A percentile compares a stretch with the other conserved stretches of the same genome.
These are phyloP conservation scores for Sinocyclocheilus anshuiensis DNA, from an alignment of 2,113 vertebrate species.

Conservation along the genomic window DNA sequence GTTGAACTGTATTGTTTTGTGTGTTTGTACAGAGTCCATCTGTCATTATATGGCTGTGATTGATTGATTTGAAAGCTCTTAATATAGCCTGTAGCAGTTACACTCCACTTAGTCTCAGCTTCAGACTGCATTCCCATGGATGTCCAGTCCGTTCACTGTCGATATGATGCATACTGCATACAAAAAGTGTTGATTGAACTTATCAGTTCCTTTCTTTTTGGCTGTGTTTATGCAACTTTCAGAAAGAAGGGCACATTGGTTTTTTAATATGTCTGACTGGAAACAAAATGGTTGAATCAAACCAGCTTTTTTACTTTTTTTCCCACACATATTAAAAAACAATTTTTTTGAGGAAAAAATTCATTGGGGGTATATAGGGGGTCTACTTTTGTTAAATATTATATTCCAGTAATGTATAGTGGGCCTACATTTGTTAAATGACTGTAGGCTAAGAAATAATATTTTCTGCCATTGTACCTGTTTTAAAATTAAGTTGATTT, in stretches of 20 bases:
- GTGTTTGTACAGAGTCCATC: slow-evolving; percentile 17
- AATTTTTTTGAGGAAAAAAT: too few species aligned
- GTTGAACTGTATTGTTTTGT: slow-evolving; percentile 38
- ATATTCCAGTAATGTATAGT: too few species aligned
- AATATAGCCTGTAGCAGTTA: slow-evolving; percentile 20
- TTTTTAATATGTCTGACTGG: background rate
- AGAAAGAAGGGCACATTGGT: background rate
- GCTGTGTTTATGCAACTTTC: background rate
- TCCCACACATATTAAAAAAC: background rate
- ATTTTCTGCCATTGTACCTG: background rate
- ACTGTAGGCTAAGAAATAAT: background rate
- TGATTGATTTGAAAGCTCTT: slow-evolving; percentile 8
- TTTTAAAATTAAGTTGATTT: background rate
- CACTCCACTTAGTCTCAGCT: background rate
- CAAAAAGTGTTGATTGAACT: background rate
- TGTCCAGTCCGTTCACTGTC: background rate
- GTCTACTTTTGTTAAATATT: too few species aligned
- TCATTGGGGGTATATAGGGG: too few species aligned
- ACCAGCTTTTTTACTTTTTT: background rate
- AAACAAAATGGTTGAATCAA: background rate
- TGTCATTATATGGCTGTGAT: slow-evolving; percentile 12
- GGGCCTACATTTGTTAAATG: too few species aligned
- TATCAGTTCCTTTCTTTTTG: slow-evolving; percentile 5
- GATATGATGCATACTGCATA: background rate
- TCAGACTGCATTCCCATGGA: slow-evolving; percentile 10